Evolutionary conservation across 2,888 invertebrate genomes (phyloP), one percentile per base, ranked within the genome.

Genomic region (Mimachlamys varia): DNA sequence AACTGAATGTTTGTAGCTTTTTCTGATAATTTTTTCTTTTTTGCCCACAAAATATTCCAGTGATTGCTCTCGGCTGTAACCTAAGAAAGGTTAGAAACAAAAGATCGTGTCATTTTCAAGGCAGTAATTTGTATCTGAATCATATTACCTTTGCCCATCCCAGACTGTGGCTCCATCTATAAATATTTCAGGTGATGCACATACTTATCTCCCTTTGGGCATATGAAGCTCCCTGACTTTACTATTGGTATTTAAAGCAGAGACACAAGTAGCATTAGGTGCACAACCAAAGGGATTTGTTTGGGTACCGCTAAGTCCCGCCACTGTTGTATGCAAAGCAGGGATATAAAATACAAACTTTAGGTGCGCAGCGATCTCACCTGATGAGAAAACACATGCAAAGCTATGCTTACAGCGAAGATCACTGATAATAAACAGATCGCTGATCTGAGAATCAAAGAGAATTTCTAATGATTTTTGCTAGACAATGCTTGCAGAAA

Each of bases 401-500:
- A 76, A 27, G 12, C 76, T 76, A 76, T 76, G 76, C 76, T 76
- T 76, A 76, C 76, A 76, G 76, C 76, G 13, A 76, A 76, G 33
- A 76, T 33, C 76, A 76, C 1, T 10, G 33, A 33, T 33, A 33
- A 76, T 76, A 33, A 76, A 33, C 33, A 27, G 76, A 33, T 76
- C 76, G 33, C 27, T 13, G 76, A 76, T 76, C 33, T 13, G 27
- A 76, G 76, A 76, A 33, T 76, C 76, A 76, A 76, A 76, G 22
- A 33, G 76, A 76, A 76, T 76, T 76, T 76, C 15, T 76, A 27
- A 76, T 76, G 76, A 76, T 33, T 7, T 12, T 76, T 76, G 7
- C 76, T 76, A 76, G 76, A 76, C 76, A 76, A 76, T 76, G 76
- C 27, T 76, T 76, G 76, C 19, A 33, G 76, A 76, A 33, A 76